These are phyloP conservation scores for Montipora efflorescens DNA, from an alignment of 64 coral and sea anemone genomes.

Conservation along the genomic window DNA sequence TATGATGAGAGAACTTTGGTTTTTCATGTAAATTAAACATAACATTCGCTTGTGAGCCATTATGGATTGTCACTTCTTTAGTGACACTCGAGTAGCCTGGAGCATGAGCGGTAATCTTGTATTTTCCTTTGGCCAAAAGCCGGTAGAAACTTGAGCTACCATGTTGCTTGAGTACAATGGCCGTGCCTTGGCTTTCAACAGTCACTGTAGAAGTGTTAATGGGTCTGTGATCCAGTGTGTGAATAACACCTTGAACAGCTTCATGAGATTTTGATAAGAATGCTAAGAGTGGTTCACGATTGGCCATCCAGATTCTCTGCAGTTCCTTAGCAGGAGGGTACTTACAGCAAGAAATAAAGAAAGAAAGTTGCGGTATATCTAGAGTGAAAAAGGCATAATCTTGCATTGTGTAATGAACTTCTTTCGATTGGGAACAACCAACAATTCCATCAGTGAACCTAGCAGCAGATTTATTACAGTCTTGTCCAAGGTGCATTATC, in stretches of 20 bases:
- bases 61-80: slow-evolving; percentile 73
- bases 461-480: slow-evolving; percentile 68
- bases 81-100: slow-evolving; percentile 72
- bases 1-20: slow-evolving; percentile 83
- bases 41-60: slow-evolving; percentile 40
- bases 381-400: slow-evolving; percentile 86
- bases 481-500: slow-evolving; percentile 83
- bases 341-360: slow-evolving; percentile 94
- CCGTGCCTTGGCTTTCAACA: slow-evolving; percentile 21
- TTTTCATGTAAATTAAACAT: slow-evolving; percentile 82
- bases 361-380: slow-evolving; percentile 74
- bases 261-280: slow-evolving; percentile 85
- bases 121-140: slow-evolving; percentile 79
- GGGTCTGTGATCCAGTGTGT: slow-evolving; percentile 56
- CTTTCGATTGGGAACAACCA: slow-evolving; percentile 78
- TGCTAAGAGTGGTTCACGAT: slow-evolving; percentile 70
- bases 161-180: slow-evolving; percentile 56
- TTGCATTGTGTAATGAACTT: slow-evolving; percentile 84
- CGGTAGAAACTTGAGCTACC: slow-evolving; percentile 72
- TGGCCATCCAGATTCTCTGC: slow-evolving; percentile 64
- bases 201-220: slow-evolving; percentile 64
- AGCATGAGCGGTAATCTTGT: slow-evolving; percentile 88
- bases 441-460: slow-evolving; percentile 78
- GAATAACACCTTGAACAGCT: slow-evolving; percentile 77
- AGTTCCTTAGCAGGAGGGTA: slow-evolving; percentile 59